Conservation (phyloP, 2,113 vertebrate genomes). For the Syrrhaptes paradoxus region DNA sequence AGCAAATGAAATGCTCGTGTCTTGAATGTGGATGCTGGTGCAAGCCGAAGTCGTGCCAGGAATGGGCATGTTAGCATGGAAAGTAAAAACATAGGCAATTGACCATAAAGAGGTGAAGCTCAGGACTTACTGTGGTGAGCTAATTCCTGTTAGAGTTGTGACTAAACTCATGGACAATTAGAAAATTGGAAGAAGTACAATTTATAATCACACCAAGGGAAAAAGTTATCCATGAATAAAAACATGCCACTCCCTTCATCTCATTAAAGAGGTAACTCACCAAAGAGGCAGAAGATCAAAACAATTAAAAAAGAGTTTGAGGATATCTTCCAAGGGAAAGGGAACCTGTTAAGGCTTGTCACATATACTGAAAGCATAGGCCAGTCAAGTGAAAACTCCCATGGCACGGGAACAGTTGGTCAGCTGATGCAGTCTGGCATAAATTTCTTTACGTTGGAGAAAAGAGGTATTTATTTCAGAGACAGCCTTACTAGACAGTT, state of each 20-base stretch:
- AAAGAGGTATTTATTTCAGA: background rate
- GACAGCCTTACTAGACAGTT: background rate
- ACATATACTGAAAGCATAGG: background rate
- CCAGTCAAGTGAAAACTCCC: conserved; percentile 1
- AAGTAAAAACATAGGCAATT: background rate
- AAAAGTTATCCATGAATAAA: background rate
- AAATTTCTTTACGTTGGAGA: background rate
- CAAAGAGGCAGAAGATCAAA: conserved; percentile 50
- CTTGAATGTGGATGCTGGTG: background rate
- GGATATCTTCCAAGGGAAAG: conserved; percentile 10
- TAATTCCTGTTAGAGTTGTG: conserved; percentile 17
- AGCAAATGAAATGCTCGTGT: background rate
- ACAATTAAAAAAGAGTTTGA: conserved; percentile 26
- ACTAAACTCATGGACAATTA: conserved; percentile 6
- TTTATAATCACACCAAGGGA: conserved; percentile 17
- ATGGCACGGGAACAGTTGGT: background rate
- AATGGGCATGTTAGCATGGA: background rate
- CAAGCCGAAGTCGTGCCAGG: background rate
- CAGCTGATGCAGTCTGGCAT: background rate
- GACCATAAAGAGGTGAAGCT: background rate
- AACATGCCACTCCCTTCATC: conserved; percentile 48
- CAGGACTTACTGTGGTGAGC: background rate
- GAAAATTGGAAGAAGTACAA: conserved; percentile 6
- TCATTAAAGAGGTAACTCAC: conserved; percentile 36
- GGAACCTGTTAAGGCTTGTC: conserved; percentile 32